phyloP scores from a whole-genome alignment of 2,113 vertebrate species.

The Rhagologus leucostigma region DNA sequence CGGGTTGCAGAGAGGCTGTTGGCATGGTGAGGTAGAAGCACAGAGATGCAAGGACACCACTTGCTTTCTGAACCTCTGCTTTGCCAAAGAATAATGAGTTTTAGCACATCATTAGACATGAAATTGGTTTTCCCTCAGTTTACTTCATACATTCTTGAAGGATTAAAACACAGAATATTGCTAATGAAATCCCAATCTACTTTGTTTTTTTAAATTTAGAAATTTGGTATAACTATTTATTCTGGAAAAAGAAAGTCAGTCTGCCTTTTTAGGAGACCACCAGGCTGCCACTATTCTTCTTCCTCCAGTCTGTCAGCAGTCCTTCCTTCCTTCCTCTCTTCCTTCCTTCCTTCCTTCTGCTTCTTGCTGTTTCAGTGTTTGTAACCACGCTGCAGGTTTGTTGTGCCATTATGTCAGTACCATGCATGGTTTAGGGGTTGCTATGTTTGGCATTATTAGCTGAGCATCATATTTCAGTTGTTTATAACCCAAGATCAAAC shows the following conservation, averaged over 20 bases:
- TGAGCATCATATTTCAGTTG: neutral
- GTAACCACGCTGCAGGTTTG: neutral
- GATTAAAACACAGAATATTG: neutral
- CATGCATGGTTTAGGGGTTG: neutral
- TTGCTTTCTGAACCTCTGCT: slow-evolving; percentile 48
- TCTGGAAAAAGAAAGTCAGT: neutral
- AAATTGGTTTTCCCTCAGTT: slow-evolving; percentile 41
- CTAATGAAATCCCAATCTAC: neutral
- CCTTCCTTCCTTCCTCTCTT: neutral
- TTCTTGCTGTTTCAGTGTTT: neutral
- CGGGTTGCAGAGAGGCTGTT: slow-evolving; percentile 52
- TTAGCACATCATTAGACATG: neutral
- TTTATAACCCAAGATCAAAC: neutral
- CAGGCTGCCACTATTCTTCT: neutral
- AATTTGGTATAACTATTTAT: neutral
- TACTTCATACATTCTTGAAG: neutral
- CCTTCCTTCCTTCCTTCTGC: neutral
- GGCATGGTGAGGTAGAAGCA: slow-evolving; percentile 28
- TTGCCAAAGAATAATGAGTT: slow-evolving; percentile 38
- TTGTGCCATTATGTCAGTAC: slow-evolving; percentile 2
- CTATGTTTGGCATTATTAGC: neutral
- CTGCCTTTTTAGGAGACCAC: neutral
- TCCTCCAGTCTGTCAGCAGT: neutral
- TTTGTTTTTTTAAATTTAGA: neutral
- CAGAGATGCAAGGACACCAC: slow-evolving; percentile 30